Evolutionary conservation across 2,888 invertebrate species (phyloP), one percentile per base, ranked within the genome.

Genomic region (Rotaria macrura): DNA sequence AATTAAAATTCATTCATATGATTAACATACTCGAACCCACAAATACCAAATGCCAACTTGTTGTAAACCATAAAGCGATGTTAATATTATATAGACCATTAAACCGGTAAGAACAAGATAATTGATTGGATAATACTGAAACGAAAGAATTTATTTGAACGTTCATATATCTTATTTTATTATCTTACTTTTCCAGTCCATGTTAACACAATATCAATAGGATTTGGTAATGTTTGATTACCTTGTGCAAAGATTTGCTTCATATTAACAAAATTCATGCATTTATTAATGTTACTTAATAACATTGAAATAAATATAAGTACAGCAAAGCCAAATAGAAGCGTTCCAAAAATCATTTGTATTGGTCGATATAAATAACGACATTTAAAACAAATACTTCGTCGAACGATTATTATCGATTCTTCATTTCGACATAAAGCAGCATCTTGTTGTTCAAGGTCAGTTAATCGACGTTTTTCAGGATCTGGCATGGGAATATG

Each of bases 251-350:
- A 92, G 2, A 91, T 91, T 86, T 88, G 88, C 87, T 89, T 89
- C 79, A 89, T 89, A 9, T 91, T 91, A 55, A 89, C 87, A 29
- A 91, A 91, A 88, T 91, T 89, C 86, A 91, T 88, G 4, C 90
- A 89, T 87, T 91, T 91, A 88, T 91, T 91, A 87, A 91, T 90
- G 87, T 91, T 91, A 17, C 90, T 90, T 40, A 91, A 87, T 20
- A 91, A 87, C 29, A 91, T 88, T 1, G 91, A 91, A 65, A 90
- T 84, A 87, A 90, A 90, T 40, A 91, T 88, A 49, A 91, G 88
- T 1, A 91, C 85, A 0, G 89, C 90, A 85, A 91, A 85, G 10
- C 89, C 86, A 29, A 90, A 87, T 84, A 89, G 88, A 9, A 90
- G 84, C 20, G 90, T 87, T 14, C 91, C 91, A 86, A 90, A 87